Conservation (phyloP, 2,888 invertebrate species). For the Netelia fuscicornis region DNA sequence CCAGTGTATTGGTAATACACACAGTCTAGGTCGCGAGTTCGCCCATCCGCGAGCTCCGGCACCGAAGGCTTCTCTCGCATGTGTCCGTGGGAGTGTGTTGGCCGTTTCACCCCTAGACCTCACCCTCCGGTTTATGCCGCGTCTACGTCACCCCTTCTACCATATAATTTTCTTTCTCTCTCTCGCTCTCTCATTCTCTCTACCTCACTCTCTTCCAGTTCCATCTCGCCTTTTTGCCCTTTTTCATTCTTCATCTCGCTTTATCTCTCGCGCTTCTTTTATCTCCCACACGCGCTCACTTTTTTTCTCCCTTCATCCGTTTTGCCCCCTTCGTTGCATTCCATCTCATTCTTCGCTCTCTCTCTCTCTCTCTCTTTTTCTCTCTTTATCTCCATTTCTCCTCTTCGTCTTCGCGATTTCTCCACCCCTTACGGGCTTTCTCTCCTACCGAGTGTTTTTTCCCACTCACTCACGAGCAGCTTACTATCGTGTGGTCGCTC, state of each 20-base stretch:
- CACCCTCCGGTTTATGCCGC: slow-evolving; percentile 55
- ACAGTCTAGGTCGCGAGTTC: slow-evolving; percentile 60
- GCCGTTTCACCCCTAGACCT: slow-evolving; percentile 67
- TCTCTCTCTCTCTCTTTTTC: slow-evolving; percentile 9
- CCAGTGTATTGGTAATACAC: slow-evolving; percentile 28
- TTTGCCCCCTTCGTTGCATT: slow-evolving; percentile 44
- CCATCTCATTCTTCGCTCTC: not conserved
- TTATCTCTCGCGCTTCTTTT: slow-evolving; percentile 42
- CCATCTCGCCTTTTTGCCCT: slow-evolving; percentile 42
- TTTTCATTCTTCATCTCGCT: slow-evolving; percentile 40
- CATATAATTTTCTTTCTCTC: slow-evolving; percentile 25
- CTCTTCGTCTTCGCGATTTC: slow-evolving; percentile 54
- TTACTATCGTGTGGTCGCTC: slow-evolving; percentile 22
- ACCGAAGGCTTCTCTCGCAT: slow-evolving; percentile 37
- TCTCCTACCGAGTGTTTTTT: slow-evolving; percentile 16
- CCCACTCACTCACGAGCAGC: slow-evolving; percentile 36
- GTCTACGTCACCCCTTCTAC: slow-evolving; percentile 57
- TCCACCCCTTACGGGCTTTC: slow-evolving; percentile 32
- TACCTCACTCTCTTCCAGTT: slow-evolving; percentile 19
- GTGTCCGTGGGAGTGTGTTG: slow-evolving; percentile 60
- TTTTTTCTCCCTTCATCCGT: slow-evolving; percentile 56
- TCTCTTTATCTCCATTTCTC: slow-evolving; percentile 37
- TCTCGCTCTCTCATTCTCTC: slow-evolving; percentile 14
- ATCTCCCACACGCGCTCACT: not conserved
- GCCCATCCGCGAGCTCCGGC: slow-evolving; percentile 50